A percentile compares a stretch with the other conserved stretches of the same genome.
phyloP scores from a whole-genome alignment of 2,113 vertebrate species.

The Poicephalus gulielmi region DNA sequence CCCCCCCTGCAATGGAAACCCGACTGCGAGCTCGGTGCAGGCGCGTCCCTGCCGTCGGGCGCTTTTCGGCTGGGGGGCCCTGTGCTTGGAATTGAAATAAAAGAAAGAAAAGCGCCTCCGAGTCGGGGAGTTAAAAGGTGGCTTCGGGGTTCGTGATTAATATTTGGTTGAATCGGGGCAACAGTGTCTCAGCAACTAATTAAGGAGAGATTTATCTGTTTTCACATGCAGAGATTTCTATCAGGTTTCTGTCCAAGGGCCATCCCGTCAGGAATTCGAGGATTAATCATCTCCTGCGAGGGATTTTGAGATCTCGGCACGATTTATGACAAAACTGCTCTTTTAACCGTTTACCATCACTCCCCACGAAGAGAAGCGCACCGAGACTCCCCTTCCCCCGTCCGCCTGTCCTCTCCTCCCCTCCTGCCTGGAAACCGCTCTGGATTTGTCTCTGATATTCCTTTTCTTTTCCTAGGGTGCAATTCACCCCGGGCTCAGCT shows the following conservation, averaged over 20 bases:
- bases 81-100: not conserved
- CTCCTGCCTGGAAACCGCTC: not conserved
- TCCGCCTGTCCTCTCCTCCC: not conserved
- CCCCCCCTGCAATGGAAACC: not conserved
- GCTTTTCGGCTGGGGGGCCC: not conserved
- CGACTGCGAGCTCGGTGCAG: not conserved
- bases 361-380: not conserved
- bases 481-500: not conserved
- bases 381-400: not conserved
- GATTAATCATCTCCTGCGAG: not conserved
- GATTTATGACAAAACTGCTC: not conserved
- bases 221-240: not conserved
- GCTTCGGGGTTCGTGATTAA: not conserved
- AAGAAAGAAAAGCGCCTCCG: not conserved
- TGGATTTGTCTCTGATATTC: not conserved
- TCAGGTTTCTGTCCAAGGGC: constrained; percentile 1
- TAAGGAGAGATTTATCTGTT: not conserved
- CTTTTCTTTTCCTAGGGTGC: not conserved
- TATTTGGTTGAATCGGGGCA: not conserved
- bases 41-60: not conserved
- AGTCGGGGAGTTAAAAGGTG: not conserved
- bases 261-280: not conserved
- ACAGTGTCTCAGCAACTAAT: not conserved
- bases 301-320: not conserved
- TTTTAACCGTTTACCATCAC: not conserved